Conservation (phyloP, 2,113 vertebrate genomes). For the Prinia subflava region DNA sequence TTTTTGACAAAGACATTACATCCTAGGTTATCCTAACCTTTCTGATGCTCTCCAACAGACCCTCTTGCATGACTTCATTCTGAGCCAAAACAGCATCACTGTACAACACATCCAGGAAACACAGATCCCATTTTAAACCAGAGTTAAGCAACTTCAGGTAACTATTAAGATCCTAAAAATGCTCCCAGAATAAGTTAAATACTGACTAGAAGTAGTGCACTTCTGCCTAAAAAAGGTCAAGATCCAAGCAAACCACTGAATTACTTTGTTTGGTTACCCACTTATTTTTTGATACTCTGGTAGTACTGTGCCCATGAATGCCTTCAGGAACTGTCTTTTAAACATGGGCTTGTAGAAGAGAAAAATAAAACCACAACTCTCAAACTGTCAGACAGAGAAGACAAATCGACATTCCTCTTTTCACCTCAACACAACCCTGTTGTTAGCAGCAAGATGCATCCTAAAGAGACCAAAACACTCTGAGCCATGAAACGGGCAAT, state of each 20-base stretch:
- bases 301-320: not conserved
- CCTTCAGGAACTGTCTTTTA: not conserved
- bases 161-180: not conserved
- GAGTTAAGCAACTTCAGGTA: not conserved
- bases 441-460: not conserved
- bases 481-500: accelerated
- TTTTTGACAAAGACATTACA: not conserved
- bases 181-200: not conserved
- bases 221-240: not conserved
- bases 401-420: not conserved
- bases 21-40: not conserved
- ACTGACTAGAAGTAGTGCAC: not conserved
- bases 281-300: not conserved
- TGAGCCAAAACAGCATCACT: not conserved
- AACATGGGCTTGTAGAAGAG: not conserved
- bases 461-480: not conserved
- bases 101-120: not conserved
- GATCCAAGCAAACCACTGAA: not conserved
- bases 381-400: not conserved
- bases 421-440: not conserved
- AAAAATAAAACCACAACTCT: not conserved
- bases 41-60: not conserved
- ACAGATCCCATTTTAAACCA: not conserved
- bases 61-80: not conserved
- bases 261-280: not conserved